phyloP scores from a whole-genome alignment of 2,888 invertebrate species.

The Gortyna flavago region DNA sequence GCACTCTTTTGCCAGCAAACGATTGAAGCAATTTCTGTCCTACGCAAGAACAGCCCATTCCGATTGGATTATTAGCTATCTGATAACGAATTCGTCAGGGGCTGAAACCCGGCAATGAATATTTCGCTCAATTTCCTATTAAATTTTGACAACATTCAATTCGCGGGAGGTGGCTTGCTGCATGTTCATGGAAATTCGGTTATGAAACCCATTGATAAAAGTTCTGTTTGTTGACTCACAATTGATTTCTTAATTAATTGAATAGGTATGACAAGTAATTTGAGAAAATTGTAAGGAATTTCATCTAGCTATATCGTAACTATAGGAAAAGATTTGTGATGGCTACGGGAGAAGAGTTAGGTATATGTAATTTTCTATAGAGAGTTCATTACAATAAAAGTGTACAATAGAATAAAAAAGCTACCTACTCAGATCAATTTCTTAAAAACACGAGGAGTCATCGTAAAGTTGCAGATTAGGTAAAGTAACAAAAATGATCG shows the following conservation, averaged over 20 bases:
- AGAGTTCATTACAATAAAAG: neutral
- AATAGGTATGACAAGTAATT: neutral
- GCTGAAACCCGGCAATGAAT: constrained; percentile 79
- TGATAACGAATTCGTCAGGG: constrained; percentile 81
- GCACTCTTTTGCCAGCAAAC: constrained; percentile 45
- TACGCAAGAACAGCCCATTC: constrained; percentile 67
- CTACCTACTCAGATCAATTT: neutral
- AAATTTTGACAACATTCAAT: constrained; percentile 68
- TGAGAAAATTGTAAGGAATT: neutral
- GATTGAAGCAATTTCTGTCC: constrained; percentile 59
- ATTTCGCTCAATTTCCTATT: constrained; percentile 74
- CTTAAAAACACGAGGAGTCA: neutral
- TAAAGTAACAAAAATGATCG: neutral
- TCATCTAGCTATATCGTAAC: neutral
- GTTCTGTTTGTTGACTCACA: constrained; percentile 7
- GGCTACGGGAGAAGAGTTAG: neutral
- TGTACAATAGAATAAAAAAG: neutral
- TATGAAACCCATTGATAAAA: constrained; percentile 40
- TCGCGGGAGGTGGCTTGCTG: constrained; percentile 53
- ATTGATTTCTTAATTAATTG: constrained; percentile 11
- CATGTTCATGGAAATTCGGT: constrained; percentile 56
- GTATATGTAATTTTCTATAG: neutral
- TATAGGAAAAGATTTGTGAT: neutral
- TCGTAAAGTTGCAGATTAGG: neutral
- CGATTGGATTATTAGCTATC: constrained; percentile 84